Percentiles rank a stretch among this genome's conserved stretches.
Conservation (phyloP, 1,140 invertebrate species). For the Gryllus bimaculatus region DNA sequence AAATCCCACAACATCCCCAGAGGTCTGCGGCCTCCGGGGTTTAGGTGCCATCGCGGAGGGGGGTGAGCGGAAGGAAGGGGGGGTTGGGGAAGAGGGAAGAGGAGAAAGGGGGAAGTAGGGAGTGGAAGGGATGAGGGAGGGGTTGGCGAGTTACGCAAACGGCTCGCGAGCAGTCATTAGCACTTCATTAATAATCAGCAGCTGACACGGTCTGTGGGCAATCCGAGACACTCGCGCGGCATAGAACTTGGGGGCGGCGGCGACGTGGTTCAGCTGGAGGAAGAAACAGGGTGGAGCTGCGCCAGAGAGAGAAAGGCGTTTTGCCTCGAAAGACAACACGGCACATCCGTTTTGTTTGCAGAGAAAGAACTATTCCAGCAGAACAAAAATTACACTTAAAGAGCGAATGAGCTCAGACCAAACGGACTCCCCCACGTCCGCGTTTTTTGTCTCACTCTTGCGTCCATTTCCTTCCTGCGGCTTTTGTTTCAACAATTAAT, state of each 20-base stretch:
- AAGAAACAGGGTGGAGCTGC: not conserved
- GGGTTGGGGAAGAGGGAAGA: no score
- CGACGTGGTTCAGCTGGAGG: not conserved
- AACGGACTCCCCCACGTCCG: not conserved
- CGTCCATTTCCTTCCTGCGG: not conserved
- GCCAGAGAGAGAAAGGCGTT: not conserved
- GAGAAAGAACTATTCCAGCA: not conserved
- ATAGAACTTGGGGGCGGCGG: not conserved
- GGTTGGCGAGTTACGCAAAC: not conserved
- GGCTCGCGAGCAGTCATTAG: not conserved
- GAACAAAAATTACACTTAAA: not conserved
- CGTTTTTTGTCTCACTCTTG: not conserved
- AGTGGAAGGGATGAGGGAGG: no score
- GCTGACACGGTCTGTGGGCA: not conserved
- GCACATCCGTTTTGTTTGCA: not conserved
- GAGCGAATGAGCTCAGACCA: not conserved
- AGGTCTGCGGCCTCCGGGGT: no score
- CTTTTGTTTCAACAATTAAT: not conserved
- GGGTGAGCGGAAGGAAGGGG: no score
- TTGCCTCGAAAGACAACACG: not conserved
- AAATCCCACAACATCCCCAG: no score
- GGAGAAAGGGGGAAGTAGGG: no score
- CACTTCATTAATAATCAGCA: conserved; percentile 1
- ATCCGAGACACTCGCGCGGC: not conserved
- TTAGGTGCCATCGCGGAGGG: no score